Evolutionary conservation across 2,113 vertebrate species (phyloP).

Genomic region (Apus apus): DNA sequence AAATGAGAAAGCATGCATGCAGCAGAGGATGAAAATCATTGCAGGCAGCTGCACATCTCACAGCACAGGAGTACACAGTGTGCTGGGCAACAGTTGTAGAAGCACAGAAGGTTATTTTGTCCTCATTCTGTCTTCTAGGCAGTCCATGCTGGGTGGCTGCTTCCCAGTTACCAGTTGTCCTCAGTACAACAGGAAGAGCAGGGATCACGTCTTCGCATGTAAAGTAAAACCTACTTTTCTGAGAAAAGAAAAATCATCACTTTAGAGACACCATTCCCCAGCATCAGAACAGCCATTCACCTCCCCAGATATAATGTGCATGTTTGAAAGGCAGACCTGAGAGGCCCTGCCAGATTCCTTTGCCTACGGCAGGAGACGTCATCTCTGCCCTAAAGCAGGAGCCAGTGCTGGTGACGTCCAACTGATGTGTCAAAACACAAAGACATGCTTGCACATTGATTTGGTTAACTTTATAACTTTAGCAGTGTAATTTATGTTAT

Average conservation of each 20-base stretch:
- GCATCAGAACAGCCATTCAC: neutral
- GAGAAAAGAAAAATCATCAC: neutral
- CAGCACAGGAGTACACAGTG: neutral
- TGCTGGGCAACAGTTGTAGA: neutral
- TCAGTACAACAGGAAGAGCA: neutral
- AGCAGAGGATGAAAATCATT: neutral
- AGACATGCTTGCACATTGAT: neutral
- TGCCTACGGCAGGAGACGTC: fast-evolving
- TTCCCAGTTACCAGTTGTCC: neutral
- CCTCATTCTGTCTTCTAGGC: neutral
- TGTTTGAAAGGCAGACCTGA: neutral
- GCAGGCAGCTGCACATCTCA: neutral
- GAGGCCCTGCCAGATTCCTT: neutral
- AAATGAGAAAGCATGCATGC: neutral
- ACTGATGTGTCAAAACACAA: neutral
- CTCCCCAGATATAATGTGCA: no score
- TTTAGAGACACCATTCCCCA: neutral
- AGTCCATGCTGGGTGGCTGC: neutral
- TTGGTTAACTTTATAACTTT: constrained; percentile 58
- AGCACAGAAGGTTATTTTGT: neutral
- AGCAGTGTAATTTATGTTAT: neutral
- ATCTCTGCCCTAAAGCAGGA: neutral
- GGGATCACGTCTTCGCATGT: neutral
- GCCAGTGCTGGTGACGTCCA: neutral
- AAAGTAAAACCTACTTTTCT: neutral